Percentiles rank a stretch among this genome's conserved stretches.
phyloP scores from a whole-genome alignment of 2,113 vertebrate genomes.

The Poeciliopsis prolifica region DNA sequence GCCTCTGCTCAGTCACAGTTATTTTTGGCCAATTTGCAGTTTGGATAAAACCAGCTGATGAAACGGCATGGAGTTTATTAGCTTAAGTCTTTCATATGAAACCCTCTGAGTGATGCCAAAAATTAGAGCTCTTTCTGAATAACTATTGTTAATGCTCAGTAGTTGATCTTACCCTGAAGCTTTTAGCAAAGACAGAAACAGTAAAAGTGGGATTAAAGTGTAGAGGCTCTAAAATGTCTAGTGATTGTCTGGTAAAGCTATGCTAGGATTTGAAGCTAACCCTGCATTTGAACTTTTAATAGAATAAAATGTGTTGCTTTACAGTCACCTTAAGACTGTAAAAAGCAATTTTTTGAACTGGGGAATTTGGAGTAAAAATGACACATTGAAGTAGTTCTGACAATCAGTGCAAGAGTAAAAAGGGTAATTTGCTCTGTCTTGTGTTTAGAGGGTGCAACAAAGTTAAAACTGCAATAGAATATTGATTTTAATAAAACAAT shows the following conservation, averaged over 20 bases:
- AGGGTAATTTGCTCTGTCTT: background rate
- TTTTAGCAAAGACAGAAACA: background rate
- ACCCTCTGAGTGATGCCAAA: constrained; percentile 19
- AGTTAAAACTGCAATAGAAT: no score
- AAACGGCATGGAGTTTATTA: constrained; percentile 43
- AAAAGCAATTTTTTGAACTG: no score
- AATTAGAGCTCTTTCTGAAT: constrained; percentile 28
- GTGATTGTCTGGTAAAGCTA: background rate
- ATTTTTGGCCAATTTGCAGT: constrained; percentile 20
- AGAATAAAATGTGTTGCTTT: no score
- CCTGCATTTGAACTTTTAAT: no score
- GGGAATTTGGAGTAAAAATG: no score
- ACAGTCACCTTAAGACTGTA: no score
- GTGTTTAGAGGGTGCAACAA: background rate
- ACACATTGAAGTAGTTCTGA: no score
- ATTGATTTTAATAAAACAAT: no score
- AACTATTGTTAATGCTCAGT: constrained; percentile 12
- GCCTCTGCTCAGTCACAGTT: constrained; percentile 36
- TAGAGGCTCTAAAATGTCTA: background rate
- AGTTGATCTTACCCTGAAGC: background rate
- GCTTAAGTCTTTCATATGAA: constrained; percentile 41
- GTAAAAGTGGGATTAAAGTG: constrained; percentile 1
- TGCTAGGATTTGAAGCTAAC: background rate
- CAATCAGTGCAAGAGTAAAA: no score
- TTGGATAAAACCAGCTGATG: constrained; percentile 52